Evolutionary conservation across 2,797 vertebrate genomes (phyloP).

Genomic region (Hypotaenidia philippensis): DNA sequence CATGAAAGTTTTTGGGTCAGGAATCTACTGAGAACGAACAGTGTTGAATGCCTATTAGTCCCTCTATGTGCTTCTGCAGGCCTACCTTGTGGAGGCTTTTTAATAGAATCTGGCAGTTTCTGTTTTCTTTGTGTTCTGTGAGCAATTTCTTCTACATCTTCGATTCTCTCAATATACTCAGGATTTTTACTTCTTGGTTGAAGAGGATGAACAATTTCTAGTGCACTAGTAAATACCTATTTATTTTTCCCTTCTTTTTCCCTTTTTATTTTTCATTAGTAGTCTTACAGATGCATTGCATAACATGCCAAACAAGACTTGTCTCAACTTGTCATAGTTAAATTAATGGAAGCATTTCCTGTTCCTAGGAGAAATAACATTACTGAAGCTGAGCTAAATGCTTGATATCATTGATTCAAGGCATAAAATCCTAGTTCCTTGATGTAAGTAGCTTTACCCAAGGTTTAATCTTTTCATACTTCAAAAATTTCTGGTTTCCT

Average conservation of each 20-base stretch:
- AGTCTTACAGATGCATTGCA: not conserved
- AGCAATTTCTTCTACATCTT: constrained; percentile 27
- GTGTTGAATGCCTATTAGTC: not conserved
- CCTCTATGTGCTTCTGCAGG: not conserved
- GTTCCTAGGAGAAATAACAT: constrained; percentile 29
- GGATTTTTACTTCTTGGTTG: constrained; percentile 26
- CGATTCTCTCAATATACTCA: not conserved
- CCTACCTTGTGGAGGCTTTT: not conserved
- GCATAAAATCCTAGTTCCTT: not conserved
- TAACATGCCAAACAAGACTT: not conserved
- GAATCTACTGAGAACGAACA: not conserved
- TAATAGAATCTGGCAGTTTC: not conserved
- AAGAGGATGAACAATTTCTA: constrained; percentile 44
- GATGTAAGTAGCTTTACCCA: not conserved
- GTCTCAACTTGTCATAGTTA: not conserved
- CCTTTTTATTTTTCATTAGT: not conserved
- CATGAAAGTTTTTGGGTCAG: not conserved
- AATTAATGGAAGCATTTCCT: constrained; percentile 3
- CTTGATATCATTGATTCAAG: not conserved
- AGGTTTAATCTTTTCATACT: not conserved
- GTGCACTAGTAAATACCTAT: not conserved
- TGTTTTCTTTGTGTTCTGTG: not conserved
- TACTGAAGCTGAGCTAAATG: not conserved
- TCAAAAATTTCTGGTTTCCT: not conserved
- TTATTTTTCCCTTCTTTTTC: not conserved